Percentiles rank a stretch among this genome's conserved stretches.
These are phyloP conservation scores for Microcebus ravelobensis DNA, from an alignment of 2,113 vertebrate genomes.

Conservation along the genomic window DNA sequence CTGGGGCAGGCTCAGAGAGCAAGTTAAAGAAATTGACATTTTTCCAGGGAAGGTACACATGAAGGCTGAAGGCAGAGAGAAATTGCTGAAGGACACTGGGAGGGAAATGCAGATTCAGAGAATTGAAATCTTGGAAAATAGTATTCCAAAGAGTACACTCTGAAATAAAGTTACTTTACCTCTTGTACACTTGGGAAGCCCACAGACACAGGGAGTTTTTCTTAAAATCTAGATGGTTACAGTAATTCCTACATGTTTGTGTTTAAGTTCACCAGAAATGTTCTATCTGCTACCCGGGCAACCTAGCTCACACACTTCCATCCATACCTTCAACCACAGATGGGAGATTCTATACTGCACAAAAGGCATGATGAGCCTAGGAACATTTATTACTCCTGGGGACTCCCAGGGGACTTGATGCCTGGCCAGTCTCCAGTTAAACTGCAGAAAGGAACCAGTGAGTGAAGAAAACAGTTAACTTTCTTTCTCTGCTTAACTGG, in stretches of 20 bases:
- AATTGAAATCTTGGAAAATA: not conserved
- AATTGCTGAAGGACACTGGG: not conserved
- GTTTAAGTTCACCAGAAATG: not conserved
- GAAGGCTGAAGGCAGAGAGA: not conserved
- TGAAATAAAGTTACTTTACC: not conserved
- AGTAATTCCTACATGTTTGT: not conserved
- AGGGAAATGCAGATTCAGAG: not conserved
- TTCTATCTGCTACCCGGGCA: not conserved
- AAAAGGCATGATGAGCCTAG: not conserved
- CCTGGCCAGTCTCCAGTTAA: not conserved
- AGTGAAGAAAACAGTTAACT: not conserved
- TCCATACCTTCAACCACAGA: not conserved
- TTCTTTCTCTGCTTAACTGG: not conserved
- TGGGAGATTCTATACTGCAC: not conserved
- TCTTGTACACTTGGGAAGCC: not conserved
- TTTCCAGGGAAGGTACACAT: not conserved
- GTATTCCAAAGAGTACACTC: not conserved
- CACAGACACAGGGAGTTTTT: not conserved
- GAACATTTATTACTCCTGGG: not conserved
- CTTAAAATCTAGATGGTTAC: not conserved
- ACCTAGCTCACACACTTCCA: not conserved
- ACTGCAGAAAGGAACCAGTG: not conserved
- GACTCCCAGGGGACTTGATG: not conserved
- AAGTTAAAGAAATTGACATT: not conserved
- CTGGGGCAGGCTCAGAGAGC: not conserved